Evolutionary conservation across 2,113 vertebrate genomes (phyloP).

Genomic region (Alouatta palliata): DNA sequence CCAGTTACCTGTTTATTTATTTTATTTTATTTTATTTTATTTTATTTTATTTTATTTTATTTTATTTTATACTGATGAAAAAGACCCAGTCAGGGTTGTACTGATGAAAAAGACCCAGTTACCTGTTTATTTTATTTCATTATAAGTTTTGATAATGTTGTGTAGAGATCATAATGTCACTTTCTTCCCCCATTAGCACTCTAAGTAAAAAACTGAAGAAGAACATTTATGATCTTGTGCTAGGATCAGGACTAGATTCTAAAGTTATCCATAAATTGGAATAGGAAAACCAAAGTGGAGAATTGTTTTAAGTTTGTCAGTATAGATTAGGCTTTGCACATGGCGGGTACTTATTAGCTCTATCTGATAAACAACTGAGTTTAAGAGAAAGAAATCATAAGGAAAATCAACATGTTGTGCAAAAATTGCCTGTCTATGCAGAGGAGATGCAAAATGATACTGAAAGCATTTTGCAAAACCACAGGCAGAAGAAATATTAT

Average conservation of each 20-base stretch:
- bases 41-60: background rate
- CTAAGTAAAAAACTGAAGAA: background rate
- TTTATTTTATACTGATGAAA: background rate
- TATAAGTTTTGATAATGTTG: background rate
- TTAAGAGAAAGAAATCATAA: background rate
- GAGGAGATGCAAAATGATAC: background rate
- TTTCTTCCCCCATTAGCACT: background rate
- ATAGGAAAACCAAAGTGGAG: background rate
- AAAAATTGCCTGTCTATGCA: background rate
- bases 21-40: background rate
- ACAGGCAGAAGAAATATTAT: background rate
- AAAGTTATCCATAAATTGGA: background rate
- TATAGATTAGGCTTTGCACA: background rate
- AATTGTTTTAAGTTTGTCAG: background rate
- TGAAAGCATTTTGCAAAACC: background rate
- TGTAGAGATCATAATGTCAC: background rate
- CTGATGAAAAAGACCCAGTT: background rate
- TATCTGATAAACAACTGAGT: background rate
- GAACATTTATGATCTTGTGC: background rate
- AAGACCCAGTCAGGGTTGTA: background rate
- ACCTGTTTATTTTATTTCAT: background rate
- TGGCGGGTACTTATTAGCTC: background rate
- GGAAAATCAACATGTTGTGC: background rate
- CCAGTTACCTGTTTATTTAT: background rate
- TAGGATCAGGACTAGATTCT: background rate